These are phyloP conservation scores for Pectinophora gossypiella DNA, from an alignment of 1,140 invertebrate species.

Conservation along the genomic window DNA sequence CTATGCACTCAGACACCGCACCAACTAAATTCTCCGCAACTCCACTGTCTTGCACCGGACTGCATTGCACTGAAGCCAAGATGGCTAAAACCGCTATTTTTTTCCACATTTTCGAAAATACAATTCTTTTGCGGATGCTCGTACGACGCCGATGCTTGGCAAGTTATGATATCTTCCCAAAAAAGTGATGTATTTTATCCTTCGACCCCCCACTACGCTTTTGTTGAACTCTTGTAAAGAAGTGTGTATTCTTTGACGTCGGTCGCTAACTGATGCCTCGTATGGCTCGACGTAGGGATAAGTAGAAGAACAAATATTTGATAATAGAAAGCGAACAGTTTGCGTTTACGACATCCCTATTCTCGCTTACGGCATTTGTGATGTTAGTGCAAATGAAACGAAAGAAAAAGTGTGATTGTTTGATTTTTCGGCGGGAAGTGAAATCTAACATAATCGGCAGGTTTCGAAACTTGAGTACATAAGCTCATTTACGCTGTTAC, in stretches of 20 bases:
- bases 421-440: slow-evolving; percentile 41
- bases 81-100: slow-evolving; percentile 45
- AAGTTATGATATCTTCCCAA: slow-evolving; percentile 62
- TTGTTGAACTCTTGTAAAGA: slow-evolving; percentile 48
- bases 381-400: slow-evolving; percentile 61
- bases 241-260: slow-evolving; percentile 48
- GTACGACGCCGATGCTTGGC: slow-evolving; percentile 37
- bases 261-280: slow-evolving; percentile 48
- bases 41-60: slow-evolving; percentile 51
- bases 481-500: too few species aligned
- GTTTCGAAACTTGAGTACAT: too few species aligned
- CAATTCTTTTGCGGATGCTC: slow-evolving; percentile 28
- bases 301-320: slow-evolving; percentile 73
- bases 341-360: slow-evolving; percentile 47
- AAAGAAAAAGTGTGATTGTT: slow-evolving; percentile 73
- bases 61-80: slow-evolving; percentile 47
- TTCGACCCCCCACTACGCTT: slow-evolving; percentile 50
- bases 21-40: slow-evolving; percentile 62
- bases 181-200: slow-evolving; percentile 67
- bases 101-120: slow-evolving; percentile 46
- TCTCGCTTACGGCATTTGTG: slow-evolving; percentile 44
- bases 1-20: slow-evolving; percentile 60
- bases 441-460: slow-evolving; percentile 3
- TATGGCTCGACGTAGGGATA: slow-evolving; percentile 47
- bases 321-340: slow-evolving; percentile 67